A percentile compares a stretch with the other conserved stretches of the same genome.
These are phyloP conservation scores for Lampris megalopsis DNA, from an alignment of 2,113 vertebrate genomes.

Conservation along the genomic window DNA sequence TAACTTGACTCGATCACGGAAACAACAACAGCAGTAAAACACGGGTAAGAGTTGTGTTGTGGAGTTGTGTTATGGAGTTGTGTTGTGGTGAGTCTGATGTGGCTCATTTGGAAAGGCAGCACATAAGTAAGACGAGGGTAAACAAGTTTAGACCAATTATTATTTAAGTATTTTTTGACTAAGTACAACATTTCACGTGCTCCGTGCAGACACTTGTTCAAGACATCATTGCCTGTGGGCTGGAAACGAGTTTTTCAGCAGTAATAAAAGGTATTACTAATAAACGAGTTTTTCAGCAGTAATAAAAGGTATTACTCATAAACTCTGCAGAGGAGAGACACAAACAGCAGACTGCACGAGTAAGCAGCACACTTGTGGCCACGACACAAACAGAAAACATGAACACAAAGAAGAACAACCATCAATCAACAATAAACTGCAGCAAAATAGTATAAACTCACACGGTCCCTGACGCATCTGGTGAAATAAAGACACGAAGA, in stretches of 20 bases:
- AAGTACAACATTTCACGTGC: conserved; percentile 36
- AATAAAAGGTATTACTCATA: background rate
- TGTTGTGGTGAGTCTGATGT: too few species aligned
- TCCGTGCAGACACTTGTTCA: conserved; percentile 9
- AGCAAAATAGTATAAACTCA: conserved; percentile 20
- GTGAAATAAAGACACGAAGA: too few species aligned
- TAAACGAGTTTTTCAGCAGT: too few species aligned
- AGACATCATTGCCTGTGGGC: background rate
- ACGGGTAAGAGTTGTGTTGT: background rate
- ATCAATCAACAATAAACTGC: conserved; percentile 9
- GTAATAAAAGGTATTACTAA: too few species aligned
- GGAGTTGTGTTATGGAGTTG: too few species aligned
- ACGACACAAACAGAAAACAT: conserved; percentile 1
- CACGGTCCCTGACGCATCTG: background rate
- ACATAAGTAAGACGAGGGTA: conserved; percentile 2
- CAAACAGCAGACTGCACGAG: background rate
- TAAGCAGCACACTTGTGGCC: conserved; percentile 3
- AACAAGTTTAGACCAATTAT: conserved; percentile 46
- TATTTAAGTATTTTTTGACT: conserved; percentile 35
- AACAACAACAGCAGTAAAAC: conserved; percentile 14
- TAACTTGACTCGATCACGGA: too few species aligned
- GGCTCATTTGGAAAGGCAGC: background rate
- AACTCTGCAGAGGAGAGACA: background rate
- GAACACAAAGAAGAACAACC: conserved; percentile 3
- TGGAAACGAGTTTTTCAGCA: conserved; percentile 1